Percentiles rank a stretch among this genome's conserved stretches.
These are phyloP conservation scores for Brachypteracias leptosomus DNA, from an alignment of 2,113 vertebrate species.

Conservation along the genomic window DNA sequence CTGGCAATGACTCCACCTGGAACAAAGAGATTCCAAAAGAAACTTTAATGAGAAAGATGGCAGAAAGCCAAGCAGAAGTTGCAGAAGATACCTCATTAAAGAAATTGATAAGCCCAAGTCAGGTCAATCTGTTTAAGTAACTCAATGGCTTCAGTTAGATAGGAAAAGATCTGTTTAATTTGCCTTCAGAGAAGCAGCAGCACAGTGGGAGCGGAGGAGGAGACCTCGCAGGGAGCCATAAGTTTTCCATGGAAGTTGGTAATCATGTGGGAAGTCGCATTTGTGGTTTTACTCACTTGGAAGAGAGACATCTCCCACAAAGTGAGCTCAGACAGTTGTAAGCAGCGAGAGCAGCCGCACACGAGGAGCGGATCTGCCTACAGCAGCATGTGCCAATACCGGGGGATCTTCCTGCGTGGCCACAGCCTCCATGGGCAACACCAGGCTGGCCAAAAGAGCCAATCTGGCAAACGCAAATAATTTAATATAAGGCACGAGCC, in stretches of 20 bases:
- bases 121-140: slow-evolving; percentile 63
- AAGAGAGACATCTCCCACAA: neutral
- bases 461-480: neutral
- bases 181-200: slow-evolving; percentile 11
- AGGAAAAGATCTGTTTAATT: slow-evolving; percentile 47
- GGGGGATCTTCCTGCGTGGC: neutral
- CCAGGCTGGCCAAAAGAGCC: neutral
- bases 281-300: neutral
- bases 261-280: neutral
- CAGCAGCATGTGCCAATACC: neutral
- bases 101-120: slow-evolving; percentile 53
- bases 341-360: neutral
- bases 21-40: slow-evolving; percentile 26
- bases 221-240: neutral
- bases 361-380: neutral
- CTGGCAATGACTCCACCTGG: neutral
- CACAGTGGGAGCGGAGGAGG: neutral
- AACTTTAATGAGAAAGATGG: slow-evolving; percentile 52
- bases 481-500: neutral
- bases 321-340: neutral
- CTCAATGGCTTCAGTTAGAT: slow-evolving; percentile 23
- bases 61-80: neutral
- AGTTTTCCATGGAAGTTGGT: neutral
- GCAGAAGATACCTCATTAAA: slow-evolving; percentile 49
- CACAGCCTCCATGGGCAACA: fast-evolving